Evolutionary conservation across 2,113 vertebrate species (phyloP).

Genomic region (Ceyx melanurus): DNA sequence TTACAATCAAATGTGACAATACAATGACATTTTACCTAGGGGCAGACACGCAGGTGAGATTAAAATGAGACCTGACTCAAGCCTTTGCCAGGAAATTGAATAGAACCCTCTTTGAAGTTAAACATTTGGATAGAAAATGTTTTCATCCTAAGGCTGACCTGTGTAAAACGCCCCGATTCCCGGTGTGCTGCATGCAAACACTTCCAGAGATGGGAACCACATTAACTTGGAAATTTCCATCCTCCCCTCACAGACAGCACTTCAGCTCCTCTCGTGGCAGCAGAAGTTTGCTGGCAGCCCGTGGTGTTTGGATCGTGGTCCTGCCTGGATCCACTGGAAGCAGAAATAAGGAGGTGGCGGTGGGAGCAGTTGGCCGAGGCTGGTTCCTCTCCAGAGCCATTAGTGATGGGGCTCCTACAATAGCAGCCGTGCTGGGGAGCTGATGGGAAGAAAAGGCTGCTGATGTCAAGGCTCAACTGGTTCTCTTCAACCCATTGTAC

Average conservation of each 20-base stretch:
- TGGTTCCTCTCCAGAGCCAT: slow-evolving; percentile 8
- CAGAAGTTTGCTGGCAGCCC: slow-evolving; percentile 16
- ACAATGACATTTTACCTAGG: slow-evolving; percentile 58
- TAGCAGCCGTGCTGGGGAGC: neutral
- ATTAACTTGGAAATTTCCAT: slow-evolving; percentile 47
- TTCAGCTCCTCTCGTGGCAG: neutral
- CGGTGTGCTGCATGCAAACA: neutral
- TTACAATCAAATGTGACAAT: slow-evolving; percentile 41
- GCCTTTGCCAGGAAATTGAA: slow-evolving; percentile 46
- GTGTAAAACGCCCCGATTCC: slow-evolving; percentile 39
- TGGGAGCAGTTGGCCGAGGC: neutral
- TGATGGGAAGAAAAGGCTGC: slow-evolving; percentile 13
- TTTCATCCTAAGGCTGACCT: slow-evolving; percentile 40
- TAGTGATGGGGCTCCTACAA: slow-evolving; percentile 39
- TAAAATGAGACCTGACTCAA: slow-evolving; percentile 40
- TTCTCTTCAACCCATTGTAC: slow-evolving; percentile 55
- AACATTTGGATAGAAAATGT: slow-evolving; percentile 56
- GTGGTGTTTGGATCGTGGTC: slow-evolving; percentile 30
- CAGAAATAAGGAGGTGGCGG: slow-evolving; percentile 31
- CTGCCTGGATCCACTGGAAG: neutral
- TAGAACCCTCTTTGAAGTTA: slow-evolving; percentile 60
- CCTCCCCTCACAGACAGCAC: slow-evolving; percentile 6
- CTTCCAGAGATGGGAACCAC: slow-evolving; percentile 39
- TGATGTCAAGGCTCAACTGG: slow-evolving; percentile 48
- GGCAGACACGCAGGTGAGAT: slow-evolving; percentile 30